A percentile compares a stretch with the other conserved stretches of the same genome.
Evolutionary conservation across 2,888 invertebrate genomes (phyloP).

Genomic region (Tachina grossa): DNA sequence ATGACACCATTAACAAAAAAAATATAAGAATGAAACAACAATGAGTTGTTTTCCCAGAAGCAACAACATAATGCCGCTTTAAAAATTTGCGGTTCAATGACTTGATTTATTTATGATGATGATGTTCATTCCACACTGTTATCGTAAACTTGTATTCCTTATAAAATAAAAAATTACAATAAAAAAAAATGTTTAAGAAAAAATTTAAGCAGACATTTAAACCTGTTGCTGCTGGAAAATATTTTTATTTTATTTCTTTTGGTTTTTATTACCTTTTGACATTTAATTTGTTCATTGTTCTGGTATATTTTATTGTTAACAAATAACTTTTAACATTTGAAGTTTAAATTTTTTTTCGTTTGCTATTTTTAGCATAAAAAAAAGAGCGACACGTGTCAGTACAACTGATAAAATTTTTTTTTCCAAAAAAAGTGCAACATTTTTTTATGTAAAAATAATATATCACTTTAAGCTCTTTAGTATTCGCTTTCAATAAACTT

Average conservation of each 20-base stretch:
- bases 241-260: not conserved
- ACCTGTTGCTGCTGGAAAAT: constrained; percentile 5
- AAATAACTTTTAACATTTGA: constrained; percentile 15
- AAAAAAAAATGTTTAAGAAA: not conserved
- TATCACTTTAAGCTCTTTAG: no score
- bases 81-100: constrained; percentile 39
- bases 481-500: no score
- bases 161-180: not conserved
- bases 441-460: no score
- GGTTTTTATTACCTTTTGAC: not conserved
- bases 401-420: no score
- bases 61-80: not conserved
- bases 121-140: not conserved
- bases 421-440: no score
- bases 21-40: constrained; percentile 37
- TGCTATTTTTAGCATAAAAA: not conserved
- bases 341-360: not conserved
- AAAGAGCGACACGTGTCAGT: not conserved
- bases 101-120: constrained; percentile 28
- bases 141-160: constrained; percentile 4
- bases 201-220: constrained; percentile 2
- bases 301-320: not conserved
- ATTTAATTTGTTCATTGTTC: constrained; percentile 25
- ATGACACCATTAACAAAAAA: constrained; percentile 19
- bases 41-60: constrained; percentile 16